Base-by-base conservation (phyloP, 2,797 vertebrate genomes). In the Spondyliosoma cantharus region DNA sequence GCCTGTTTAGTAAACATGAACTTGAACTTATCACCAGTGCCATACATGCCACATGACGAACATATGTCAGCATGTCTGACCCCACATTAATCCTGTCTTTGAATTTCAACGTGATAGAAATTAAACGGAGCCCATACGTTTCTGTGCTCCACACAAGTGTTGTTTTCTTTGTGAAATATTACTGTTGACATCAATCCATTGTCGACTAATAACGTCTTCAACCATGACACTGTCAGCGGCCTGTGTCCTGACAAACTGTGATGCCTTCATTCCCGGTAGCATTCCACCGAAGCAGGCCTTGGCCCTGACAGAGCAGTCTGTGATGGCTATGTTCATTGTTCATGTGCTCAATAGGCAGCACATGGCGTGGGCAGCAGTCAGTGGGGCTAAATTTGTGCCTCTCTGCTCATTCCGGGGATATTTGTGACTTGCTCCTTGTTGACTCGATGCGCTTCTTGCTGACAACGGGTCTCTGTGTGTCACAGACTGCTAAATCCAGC, bases 311-410 rank as follows among this genome's bases (percentile, higher is more conserved):
- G 88, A 83, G 87, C 85, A 49, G 84, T 64, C 84, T 83, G 73
- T 71, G 43, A 85, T 86, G 86, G 87, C 89, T 89, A 68, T 68
- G 85, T 61, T 89, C 89, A 92, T 93, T 93, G 92, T 93, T 86
- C 78, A 25, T 68, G 76, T 6, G 76, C 89, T 92, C 86, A 92
- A 91, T 89, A 87, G 91, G 87, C 82, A 52, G 88, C 85, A 86
- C 88, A 89, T 84, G 90, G 86, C 65, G 89, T 94, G 88, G 92
- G 91, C 91, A 90, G 87, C 83, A 87, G 84, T 84, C 89, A 86
- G 86, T 84, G 87, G 89, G 89, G 90, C 90, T 87, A 93, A 90
- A 92, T 91, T 86, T 90, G 90, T 90, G 89, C 88, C 88, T 89
- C 89, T 90, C 87, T 79, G 87, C 86, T 91, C 88, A 91, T 92